phyloP scores from a whole-genome alignment of 2,113 vertebrate genomes.

The Taurulus bubalis region DNA sequence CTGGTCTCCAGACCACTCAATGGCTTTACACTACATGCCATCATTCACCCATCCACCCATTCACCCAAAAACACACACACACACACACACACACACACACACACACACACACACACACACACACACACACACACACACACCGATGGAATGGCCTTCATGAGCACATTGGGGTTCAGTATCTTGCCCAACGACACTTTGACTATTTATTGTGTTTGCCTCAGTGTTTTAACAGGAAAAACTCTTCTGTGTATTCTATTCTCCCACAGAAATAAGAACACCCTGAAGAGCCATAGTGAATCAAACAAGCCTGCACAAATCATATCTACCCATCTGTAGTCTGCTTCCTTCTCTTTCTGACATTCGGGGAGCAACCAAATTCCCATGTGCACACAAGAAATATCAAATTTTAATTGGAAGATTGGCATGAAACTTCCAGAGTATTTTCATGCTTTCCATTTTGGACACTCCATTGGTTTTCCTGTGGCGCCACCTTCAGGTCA shows the following conservation, averaged over 20 bases:
- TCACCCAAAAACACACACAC: too few relatives aligned
- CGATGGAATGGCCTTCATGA: too few relatives aligned
- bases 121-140: too few relatives aligned
- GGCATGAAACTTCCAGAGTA: background rate
- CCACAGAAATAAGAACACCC: constrained; percentile 15
- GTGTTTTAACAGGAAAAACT: too few relatives aligned
- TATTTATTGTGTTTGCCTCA: too few relatives aligned
- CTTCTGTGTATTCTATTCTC: background rate
- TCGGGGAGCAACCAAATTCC: background rate
- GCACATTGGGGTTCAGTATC: background rate
- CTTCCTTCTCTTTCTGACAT: background rate
- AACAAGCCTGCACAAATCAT: constrained; percentile 1
- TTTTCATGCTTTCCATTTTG: background rate
- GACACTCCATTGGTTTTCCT: background rate
- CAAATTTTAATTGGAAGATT: background rate
- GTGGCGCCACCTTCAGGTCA: background rate
- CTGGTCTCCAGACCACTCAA: background rate
- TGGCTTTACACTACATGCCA: too few relatives aligned
- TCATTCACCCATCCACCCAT: too few relatives aligned
- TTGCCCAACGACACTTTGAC: background rate
- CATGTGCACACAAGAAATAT: background rate
- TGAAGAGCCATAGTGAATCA: constrained; percentile 11
- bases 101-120: too few relatives aligned
- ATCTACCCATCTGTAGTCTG: constrained; percentile 45
- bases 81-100: too few relatives aligned